Conservation (phyloP, 2,888 invertebrate species). For the Drosophila recens region DNA sequence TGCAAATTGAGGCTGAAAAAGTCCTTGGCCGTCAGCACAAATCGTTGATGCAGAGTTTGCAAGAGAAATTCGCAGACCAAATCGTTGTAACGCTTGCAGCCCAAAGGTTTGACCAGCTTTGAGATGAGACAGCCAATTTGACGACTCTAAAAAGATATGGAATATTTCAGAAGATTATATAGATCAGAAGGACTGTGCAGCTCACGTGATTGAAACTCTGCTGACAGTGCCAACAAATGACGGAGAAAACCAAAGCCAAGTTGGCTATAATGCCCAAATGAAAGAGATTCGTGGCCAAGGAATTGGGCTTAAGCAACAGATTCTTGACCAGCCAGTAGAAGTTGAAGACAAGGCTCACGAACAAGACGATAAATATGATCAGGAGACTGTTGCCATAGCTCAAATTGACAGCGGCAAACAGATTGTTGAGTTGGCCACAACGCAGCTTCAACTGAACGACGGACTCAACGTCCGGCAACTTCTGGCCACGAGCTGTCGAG, state of each 20-base stretch:
- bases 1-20: conserved; percentile 84
- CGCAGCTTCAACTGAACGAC: conserved; percentile 68
- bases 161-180: not conserved
- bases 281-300: conserved; percentile 24
- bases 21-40: conserved; percentile 83
- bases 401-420: conserved; percentile 67
- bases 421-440: conserved; percentile 71
- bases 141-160: conserved; percentile 75
- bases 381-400: conserved; percentile 81
- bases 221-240: conserved; percentile 81
- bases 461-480: conserved; percentile 12
- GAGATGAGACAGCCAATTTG: conserved; percentile 83
- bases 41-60: conserved; percentile 84
- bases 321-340: conserved; percentile 75
- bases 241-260: conserved; percentile 54
- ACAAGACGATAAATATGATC: conserved; percentile 73
- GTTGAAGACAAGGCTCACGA: conserved; percentile 79
- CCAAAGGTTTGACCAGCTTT: conserved; percentile 82
- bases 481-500: conserved; percentile 16
- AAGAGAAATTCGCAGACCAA: conserved; percentile 83
- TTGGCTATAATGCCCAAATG: conserved; percentile 56
- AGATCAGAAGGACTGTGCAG: accelerated
- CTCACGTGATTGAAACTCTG: conserved; percentile 76
- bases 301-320: conserved; percentile 15
- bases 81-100: conserved; percentile 82